Conservation (phyloP, 2,797 vertebrate genomes). For the Meriones psammophilus region DNA sequence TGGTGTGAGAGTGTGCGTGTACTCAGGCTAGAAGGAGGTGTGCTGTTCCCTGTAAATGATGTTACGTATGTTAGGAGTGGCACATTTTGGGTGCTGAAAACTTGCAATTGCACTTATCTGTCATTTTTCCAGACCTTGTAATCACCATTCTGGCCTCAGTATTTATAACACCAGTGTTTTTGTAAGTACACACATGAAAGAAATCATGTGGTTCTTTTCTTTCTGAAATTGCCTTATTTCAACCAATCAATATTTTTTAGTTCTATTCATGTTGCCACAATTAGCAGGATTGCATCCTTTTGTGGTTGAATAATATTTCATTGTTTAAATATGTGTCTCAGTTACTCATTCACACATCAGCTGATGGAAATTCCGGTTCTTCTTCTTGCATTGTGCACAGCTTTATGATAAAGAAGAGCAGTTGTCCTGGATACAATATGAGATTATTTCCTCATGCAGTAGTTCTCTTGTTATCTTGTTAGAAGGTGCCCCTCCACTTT, state of each 20-base stretch:
- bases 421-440: no score
- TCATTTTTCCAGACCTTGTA: accelerated
- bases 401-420: not conserved
- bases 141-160: not conserved
- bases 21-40: not conserved
- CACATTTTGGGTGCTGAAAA: not conserved
- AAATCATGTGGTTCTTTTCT: not conserved
- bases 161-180: not conserved
- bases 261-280: not conserved
- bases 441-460: not conserved
- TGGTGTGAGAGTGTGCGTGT: not conserved
- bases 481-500: not conserved
- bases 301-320: not conserved
- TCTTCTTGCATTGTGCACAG: not conserved
- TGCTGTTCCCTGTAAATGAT: not conserved
- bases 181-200: not conserved
- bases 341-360: no score
- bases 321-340: not conserved
- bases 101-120: not conserved
- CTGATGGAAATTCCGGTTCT: not conserved
- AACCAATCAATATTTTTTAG: not conserved
- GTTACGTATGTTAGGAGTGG: no score
- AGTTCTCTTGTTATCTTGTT: not conserved
- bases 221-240: not conserved
- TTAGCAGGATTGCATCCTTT: not conserved